Evolutionary conservation across 35 echinoderm and acorn worm genomes (phyloP), one percentile per base, ranked within the genome.

Genomic region (Patiria miniata): DNA sequence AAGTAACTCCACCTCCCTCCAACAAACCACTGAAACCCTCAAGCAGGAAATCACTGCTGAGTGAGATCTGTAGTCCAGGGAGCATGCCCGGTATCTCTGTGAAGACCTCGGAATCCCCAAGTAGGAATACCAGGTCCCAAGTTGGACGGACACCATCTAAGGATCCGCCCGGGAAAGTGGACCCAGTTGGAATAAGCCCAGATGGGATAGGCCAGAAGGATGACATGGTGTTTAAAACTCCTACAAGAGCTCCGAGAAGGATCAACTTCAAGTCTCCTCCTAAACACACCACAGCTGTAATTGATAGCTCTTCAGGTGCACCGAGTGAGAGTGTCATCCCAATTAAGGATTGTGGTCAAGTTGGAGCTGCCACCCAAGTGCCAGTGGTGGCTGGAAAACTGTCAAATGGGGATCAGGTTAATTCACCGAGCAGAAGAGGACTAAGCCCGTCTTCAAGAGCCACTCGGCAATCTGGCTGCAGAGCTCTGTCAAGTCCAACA

Each of bases 41-140:
- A 18, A 79, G 17, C 39, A 50, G 40, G 50, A 60, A 79, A 18
- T 79, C 77, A 26, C 50, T 87, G 26, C 69, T 87, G 3, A 87
- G 85, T 30, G 76, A 42, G 40, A 87, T 87, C 28, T 36, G 37
- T 22, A 87, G 85, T 87, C 85, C 85, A 55, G 47, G 65, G 65
- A 73, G 29, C 36, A 16, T 77, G 0, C 77, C 61, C n/a, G 83
- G 51, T 14, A n/a, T 19, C 0, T 23, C 6, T 15, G 50, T 39
- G 30, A 55, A 14, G 21, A 29, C 52, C 18, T 1, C 68, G 40
- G 36, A 52, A 44, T 44, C 38, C 38, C 26, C 38, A 23, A 79
- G 85, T 79, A 37, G 85, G 73, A 87, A 87, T 59, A 87, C 85
- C 30, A 77, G 85, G 28, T 87, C 85, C 9, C 52, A 77, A 60